Evolutionary conservation across 2,113 vertebrate species (phyloP), one percentile per base, ranked within the genome.

Genomic region (Hydrolagus affinis): DNA sequence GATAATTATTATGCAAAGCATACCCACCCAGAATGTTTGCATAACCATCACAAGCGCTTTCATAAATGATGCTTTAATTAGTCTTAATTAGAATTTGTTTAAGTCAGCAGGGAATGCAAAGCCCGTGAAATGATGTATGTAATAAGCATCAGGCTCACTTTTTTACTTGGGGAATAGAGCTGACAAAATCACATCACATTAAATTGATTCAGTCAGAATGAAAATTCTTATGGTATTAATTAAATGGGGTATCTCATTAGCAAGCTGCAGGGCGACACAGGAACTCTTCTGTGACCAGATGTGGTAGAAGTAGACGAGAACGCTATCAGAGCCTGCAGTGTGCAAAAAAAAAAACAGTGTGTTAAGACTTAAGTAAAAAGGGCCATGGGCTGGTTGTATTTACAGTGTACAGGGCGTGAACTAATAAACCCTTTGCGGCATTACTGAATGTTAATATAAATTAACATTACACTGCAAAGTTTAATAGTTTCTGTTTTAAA

Each of bases 61-160:
- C 97, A 99, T 99, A 99, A 99, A 98, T 99, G 97, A 99, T 98
- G 97, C 98, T 99, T 99, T 99, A 99, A 99, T 99, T 99, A 99
- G 98, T 99, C 98, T 99, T 99, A 99, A 99, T 99, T 98, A 99
- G 97, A 99, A 99, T 98, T 98, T 99, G 97, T 99, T 99, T 98
- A 99, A 99, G 97, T 99, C 98, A 98, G 97, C 97, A 98, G 98
- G 98, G 97, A 99, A 99, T 97, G 96, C 97, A 98, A 96, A 93
- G 94, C 96, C 97, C 95, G 95, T 99, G 97, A 99, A 99, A 99
- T 99, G 97, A 98, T 99, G 97, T 99, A 99, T 98, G 97, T 99
- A 99, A 99, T 99, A 98, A 99, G 97, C 96, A 98, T 96, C 95
- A 95, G 95, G 95, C 96, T 96, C 93, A 94, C 93, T 96, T 95